A percentile compares a stretch with the other conserved stretches of the same genome.
phyloP scores from a whole-genome alignment of 1,140 invertebrate species.

The Halictus rubicundus region DNA sequence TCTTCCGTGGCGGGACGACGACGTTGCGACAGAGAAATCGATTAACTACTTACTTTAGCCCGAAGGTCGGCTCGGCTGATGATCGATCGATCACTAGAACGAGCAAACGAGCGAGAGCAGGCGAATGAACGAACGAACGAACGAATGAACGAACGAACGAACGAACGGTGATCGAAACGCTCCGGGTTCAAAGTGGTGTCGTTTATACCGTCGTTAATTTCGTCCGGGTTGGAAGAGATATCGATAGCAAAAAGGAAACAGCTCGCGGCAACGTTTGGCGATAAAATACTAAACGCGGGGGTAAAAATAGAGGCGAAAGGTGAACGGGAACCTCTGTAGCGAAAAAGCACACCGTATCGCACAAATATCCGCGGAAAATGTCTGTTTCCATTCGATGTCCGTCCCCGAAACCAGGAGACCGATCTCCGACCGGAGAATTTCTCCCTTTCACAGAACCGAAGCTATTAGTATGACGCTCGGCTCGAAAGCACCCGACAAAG shows the following conservation, averaged over 20 bases:
- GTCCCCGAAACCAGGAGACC: too few species aligned
- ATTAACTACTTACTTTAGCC: conserved; percentile 45
- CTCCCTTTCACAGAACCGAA: conserved; percentile 29
- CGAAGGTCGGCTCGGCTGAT: conserved; percentile 29
- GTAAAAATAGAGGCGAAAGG: conserved; percentile 43
- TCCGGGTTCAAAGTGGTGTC: conserved; percentile 40
- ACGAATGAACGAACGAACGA: neutral
- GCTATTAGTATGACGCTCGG: conserved; percentile 33
- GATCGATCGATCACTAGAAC: conserved; percentile 18
- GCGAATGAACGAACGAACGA: too few species aligned
- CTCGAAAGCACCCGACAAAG: conserved; percentile 19
- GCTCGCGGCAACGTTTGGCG: conserved; percentile 51
- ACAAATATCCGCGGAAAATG: conserved; percentile 44
- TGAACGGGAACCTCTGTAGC: conserved; percentile 10
- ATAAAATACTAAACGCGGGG: conserved; percentile 42
- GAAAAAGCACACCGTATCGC: conserved; percentile 31
- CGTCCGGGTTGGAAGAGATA: conserved; percentile 42
- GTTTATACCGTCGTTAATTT: conserved; percentile 53
- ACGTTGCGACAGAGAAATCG: conserved; percentile 34
- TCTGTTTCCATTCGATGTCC: conserved; percentile 9
- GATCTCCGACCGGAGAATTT: conserved; percentile 4
- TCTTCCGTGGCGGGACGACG: neutral
- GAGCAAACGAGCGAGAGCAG: neutral
- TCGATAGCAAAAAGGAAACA: conserved; percentile 52
- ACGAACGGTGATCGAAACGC: conserved; percentile 23